phyloP scores from a whole-genome alignment of 2,797 vertebrate species.

The Nannoperca australis region DNA sequence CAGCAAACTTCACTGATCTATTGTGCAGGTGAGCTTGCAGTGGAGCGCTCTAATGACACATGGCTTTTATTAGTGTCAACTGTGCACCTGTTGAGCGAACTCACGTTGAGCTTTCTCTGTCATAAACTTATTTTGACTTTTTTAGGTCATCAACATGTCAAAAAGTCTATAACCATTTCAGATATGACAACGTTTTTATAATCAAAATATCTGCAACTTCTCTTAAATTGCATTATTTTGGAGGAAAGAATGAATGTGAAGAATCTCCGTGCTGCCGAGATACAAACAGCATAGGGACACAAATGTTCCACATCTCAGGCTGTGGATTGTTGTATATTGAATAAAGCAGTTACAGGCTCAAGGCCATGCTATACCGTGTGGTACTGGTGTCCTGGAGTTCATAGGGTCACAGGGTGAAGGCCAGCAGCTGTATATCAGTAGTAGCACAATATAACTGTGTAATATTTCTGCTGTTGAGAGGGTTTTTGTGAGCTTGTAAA shows the following conservation, averaged over 20 bases:
- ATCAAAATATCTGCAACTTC: background rate
- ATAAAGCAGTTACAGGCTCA: conserved; percentile 4
- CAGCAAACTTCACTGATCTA: conserved; percentile 26
- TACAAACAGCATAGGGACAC: background rate
- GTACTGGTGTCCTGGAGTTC: background rate
- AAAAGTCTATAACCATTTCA: background rate
- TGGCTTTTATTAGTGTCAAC: conserved; percentile 1
- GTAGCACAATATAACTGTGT: background rate
- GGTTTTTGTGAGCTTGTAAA: background rate
- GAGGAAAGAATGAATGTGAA: background rate
- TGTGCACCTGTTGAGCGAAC: background rate
- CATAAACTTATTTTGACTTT: background rate
- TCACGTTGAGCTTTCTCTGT: background rate
- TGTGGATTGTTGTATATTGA: background rate
- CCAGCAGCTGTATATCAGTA: conserved; percentile 3
- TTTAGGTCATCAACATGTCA: conserved; percentile 3
- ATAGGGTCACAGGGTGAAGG: conserved; percentile 1
- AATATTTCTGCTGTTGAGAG: background rate
- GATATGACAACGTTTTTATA: background rate
- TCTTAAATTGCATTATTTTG: background rate
- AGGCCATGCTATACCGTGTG: conserved; percentile 8
- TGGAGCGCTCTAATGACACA: background rate
- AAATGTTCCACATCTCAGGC: background rate
- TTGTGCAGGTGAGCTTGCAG: background rate
- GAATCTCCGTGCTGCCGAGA: background rate